These are phyloP conservation scores for Chelidonichthys spinosus DNA, from an alignment of 2,797 vertebrate genomes.

Conservation along the genomic window DNA sequence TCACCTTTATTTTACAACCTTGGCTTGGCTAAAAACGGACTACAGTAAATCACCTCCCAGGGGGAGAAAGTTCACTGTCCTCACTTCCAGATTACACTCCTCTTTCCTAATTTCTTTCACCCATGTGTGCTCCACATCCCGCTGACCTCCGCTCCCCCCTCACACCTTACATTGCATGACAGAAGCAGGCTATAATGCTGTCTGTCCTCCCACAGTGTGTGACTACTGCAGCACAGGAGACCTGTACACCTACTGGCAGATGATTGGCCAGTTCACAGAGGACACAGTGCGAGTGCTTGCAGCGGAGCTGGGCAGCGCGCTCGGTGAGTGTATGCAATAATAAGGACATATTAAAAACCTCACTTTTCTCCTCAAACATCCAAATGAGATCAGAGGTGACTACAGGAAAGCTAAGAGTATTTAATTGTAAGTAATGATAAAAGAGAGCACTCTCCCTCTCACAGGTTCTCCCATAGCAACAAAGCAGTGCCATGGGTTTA, in stretches of 20 bases:
- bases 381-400: constrained; percentile 31
- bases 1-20: background rate
- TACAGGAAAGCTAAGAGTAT: background rate
- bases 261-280: constrained; percentile 85
- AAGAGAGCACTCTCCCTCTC: constrained; percentile 31
- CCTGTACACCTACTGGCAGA: constrained; percentile 90
- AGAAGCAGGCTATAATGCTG: constrained; percentile 33
- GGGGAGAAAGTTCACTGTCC: constrained; percentile 4
- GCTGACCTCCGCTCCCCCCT: background rate
- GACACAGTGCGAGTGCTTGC: constrained; percentile 88
- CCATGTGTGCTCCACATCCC: constrained; percentile 44
- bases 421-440: constrained; percentile 40
- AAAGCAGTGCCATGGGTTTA: background rate
- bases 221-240: constrained; percentile 92
- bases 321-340: constrained; percentile 83
- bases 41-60: background rate
- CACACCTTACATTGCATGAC: background rate
- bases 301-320: constrained; percentile 89
- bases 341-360: background rate
- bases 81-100: constrained; percentile 23
- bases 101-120: constrained; percentile 29
- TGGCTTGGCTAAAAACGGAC: background rate
- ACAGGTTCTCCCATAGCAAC: constrained; percentile 18
- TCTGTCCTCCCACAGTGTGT: constrained; percentile 83
- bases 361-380: constrained; percentile 1